phyloP scores from a whole-genome alignment of 2,888 invertebrate species.

The Polyploca ridens region DNA sequence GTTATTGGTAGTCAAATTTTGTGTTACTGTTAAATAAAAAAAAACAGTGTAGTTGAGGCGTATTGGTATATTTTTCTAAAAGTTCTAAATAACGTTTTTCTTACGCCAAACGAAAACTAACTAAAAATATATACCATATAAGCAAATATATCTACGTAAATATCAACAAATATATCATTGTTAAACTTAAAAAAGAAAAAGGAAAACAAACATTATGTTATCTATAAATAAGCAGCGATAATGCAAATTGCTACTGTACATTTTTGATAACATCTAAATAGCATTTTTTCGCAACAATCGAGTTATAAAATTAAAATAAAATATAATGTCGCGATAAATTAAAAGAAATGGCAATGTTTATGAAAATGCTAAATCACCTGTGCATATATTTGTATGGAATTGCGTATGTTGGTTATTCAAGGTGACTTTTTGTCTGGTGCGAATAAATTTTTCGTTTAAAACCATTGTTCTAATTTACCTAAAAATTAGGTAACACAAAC shows the following conservation, averaged over 20 bases:
- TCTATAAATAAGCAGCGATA: neutral
- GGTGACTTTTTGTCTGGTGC: constrained; percentile 25
- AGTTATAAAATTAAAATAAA: neutral
- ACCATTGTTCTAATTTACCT: neutral
- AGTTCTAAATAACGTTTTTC: too few relatives aligned
- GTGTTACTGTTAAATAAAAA: too few relatives aligned
- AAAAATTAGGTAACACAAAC: too few relatives aligned
- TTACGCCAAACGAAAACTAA: too few relatives aligned
- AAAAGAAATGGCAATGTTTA: neutral
- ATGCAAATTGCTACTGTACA: neutral
- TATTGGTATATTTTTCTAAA: too few relatives aligned
- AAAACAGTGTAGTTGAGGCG: too few relatives aligned
- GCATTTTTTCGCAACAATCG: neutral
- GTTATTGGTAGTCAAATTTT: too few relatives aligned
- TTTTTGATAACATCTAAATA: neutral
- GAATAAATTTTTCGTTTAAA: neutral
- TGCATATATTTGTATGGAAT: constrained; percentile 19
- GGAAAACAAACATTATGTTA: neutral
- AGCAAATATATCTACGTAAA: too few relatives aligned
- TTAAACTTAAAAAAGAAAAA: neutral
- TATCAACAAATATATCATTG: neutral
- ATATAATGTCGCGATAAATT: neutral
- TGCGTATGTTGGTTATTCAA: constrained; percentile 34
- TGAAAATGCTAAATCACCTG: constrained; percentile 18
- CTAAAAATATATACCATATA: too few relatives aligned